Evolutionary conservation across 2,113 vertebrate genomes (phyloP).

Genomic region (Melanotaenia duboulayi): DNA sequence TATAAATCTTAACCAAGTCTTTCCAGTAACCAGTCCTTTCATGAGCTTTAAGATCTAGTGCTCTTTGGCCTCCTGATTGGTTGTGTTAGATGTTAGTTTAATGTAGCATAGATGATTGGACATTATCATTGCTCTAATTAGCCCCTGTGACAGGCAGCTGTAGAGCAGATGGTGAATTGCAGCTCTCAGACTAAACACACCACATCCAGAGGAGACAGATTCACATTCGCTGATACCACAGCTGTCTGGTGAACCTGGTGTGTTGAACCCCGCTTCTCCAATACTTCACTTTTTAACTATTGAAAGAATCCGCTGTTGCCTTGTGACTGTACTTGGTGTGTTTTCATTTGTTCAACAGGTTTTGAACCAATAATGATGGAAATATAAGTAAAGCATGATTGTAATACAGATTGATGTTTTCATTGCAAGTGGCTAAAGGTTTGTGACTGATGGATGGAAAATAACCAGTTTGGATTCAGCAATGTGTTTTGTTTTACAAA

Average conservation of each 20-base stretch:
- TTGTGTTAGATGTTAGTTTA: slow-evolving; percentile 39
- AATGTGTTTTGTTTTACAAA: too few species aligned
- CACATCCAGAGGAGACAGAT: slow-evolving; percentile 49
- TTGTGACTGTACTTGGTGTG: too few species aligned
- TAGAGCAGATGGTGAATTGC: slow-evolving; percentile 64
- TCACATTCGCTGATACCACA: slow-evolving; percentile 34
- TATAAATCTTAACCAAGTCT: not conserved
- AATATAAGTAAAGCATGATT: too few species aligned
- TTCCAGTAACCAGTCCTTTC: slow-evolving; percentile 31
- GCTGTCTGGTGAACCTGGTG: not conserved
- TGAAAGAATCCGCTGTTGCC: too few species aligned
- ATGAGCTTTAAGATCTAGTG: not conserved
- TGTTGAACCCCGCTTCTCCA: not conserved
- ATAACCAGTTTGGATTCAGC: too few species aligned
- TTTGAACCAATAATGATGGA: too few species aligned
- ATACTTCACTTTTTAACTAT: not conserved
- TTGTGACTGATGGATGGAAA: too few species aligned
- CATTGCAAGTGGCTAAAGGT: too few species aligned
- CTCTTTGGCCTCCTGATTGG: slow-evolving; percentile 44
- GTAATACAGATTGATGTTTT: too few species aligned
- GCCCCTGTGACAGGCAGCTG: slow-evolving; percentile 58
- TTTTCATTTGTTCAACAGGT: too few species aligned
- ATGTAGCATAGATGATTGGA: slow-evolving; percentile 57
- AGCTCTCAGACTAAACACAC: slow-evolving; percentile 74
- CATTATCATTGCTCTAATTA: slow-evolving; percentile 62